These are phyloP conservation scores for Sarcophaga caerulescens DNA, from an alignment of 2,888 invertebrate species.

Conservation along the genomic window DNA sequence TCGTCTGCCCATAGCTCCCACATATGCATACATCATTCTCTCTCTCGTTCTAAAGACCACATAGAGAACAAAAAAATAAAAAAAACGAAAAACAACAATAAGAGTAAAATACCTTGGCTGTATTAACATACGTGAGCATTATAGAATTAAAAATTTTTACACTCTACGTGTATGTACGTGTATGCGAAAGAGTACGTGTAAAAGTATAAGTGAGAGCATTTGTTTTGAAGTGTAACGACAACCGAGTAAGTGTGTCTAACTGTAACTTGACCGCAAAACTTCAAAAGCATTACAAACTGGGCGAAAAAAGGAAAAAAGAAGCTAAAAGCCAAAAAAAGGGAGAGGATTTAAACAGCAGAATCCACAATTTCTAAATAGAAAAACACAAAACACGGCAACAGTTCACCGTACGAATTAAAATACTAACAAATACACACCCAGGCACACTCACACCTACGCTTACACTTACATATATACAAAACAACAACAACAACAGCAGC, in stretches of 20 bases:
- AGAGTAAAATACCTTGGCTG: constrained; percentile 55
- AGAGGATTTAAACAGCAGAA: neutral
- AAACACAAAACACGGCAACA: constrained; percentile 28
- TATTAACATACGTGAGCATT: constrained; percentile 64
- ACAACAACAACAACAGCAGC: neutral
- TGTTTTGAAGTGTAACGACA: neutral
- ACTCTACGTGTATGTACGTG: neutral
- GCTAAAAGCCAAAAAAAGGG: constrained; percentile 56
- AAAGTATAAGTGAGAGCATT: neutral
- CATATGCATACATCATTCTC: constrained; percentile 15
- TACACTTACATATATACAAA: constrained; percentile 8
- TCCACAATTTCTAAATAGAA: constrained; percentile 35
- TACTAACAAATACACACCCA: neutral
- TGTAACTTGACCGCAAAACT: constrained; percentile 67
- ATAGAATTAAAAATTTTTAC: constrained; percentile 59
- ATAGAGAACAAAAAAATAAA: constrained; percentile 1
- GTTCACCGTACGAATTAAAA: constrained; percentile 36
- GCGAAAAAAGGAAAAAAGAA: constrained; percentile 38
- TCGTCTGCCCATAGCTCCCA: constrained; percentile 22
- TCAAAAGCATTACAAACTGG: constrained; percentile 66
- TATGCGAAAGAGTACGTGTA: neutral
- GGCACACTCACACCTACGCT: neutral
- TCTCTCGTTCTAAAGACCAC: neutral
- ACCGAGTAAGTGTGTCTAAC: constrained; percentile 48
- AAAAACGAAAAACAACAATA: neutral